These are phyloP conservation scores for Azemiops feae DNA, from an alignment of 2,113 vertebrate genomes.

Conservation along the genomic window DNA sequence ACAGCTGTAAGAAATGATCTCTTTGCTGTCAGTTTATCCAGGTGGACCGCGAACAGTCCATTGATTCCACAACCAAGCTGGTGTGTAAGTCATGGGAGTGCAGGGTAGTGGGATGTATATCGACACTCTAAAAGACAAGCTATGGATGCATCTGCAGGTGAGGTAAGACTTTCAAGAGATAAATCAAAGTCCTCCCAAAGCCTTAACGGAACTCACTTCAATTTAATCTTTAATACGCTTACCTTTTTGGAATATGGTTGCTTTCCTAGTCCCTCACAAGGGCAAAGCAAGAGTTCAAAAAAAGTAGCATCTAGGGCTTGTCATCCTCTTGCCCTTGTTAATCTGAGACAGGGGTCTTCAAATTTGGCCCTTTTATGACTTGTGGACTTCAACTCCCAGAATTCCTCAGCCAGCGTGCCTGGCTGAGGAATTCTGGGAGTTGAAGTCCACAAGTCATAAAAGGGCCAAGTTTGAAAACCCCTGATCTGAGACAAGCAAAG, in stretches of 20 bases:
- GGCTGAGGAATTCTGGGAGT: too few species aligned
- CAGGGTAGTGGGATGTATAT: neutral
- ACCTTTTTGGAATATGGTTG: neutral
- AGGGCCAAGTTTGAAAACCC: too few species aligned
- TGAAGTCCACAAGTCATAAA: too few species aligned
- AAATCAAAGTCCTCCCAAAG: neutral
- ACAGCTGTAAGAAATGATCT: neutral
- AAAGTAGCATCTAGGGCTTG: neutral
- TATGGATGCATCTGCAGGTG: neutral
- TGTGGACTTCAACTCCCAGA: too few species aligned
- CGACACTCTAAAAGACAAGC: neutral
- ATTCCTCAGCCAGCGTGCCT: too few species aligned
- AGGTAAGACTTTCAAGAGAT: neutral
- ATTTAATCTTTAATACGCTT: neutral
- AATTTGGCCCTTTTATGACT: too few species aligned
- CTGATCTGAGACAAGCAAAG: neutral
- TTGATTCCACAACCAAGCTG: neutral
- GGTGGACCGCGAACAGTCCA: neutral
- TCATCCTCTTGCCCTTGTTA: neutral
- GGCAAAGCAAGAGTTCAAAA: neutral
- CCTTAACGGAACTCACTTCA: neutral
- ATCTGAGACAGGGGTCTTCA: neutral
- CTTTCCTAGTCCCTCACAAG: neutral
- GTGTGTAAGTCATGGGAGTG: neutral
- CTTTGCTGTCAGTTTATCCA: neutral